Percentiles rank a stretch among this genome's conserved stretches.
Evolutionary conservation across 2,113 vertebrate species (phyloP).

Genomic region (Tauraco erythrolophus): DNA sequence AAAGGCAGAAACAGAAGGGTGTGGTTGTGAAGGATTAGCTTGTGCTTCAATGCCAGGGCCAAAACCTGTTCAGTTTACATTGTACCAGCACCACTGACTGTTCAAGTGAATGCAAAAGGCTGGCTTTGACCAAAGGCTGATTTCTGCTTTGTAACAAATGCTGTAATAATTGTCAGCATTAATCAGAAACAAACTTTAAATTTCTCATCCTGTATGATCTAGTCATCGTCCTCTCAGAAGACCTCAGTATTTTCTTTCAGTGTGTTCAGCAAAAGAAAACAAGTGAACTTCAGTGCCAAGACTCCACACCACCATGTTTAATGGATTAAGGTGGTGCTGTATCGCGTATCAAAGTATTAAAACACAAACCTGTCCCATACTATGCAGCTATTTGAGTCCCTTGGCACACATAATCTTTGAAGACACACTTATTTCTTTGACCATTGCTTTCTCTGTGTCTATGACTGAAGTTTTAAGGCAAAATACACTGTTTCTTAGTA

Average conservation of each 20-base stretch:
- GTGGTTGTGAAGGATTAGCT: background rate
- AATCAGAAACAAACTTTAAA: background rate
- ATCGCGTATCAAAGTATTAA: background rate
- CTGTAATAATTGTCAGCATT: background rate
- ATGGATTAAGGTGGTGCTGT: background rate
- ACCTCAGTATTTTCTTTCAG: background rate
- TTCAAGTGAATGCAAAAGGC: background rate
- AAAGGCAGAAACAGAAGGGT: slow-evolving; percentile 1
- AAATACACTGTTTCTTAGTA: background rate
- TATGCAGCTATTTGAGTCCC: background rate
- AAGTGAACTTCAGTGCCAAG: background rate
- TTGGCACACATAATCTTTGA: background rate
- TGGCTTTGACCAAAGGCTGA: background rate
- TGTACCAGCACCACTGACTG: background rate
- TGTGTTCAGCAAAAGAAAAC: background rate
- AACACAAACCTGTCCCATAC: background rate
- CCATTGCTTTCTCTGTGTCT: background rate
- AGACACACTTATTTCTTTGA: background rate
- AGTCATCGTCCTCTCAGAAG: background rate
- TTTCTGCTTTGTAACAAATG: background rate
- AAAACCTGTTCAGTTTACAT: background rate
- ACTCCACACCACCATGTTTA: background rate
- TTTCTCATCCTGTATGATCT: background rate
- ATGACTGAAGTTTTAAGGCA: background rate
- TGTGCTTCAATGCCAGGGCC: background rate